phyloP scores from a whole-genome alignment of 1,140 invertebrate genomes.

The Orius insidiosus region DNA sequence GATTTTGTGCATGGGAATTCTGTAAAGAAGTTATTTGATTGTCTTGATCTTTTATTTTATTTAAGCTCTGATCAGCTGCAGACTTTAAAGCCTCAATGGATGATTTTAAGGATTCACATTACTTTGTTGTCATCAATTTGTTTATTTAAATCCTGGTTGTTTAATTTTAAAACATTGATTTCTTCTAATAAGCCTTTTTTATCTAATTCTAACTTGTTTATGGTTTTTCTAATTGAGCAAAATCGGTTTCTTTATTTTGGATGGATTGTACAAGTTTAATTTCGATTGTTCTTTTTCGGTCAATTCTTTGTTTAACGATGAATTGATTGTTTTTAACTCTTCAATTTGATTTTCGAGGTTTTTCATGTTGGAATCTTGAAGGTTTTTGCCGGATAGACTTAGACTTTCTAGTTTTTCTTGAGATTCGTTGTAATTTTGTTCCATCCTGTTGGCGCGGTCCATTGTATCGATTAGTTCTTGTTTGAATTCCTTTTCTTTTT shows the following conservation, averaged over 20 bases:
- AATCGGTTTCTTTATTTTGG: constrained; percentile 5
- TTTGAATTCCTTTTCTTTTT: constrained; percentile 11
- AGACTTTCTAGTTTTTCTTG: constrained; percentile 26
- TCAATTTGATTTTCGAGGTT: constrained; percentile 8
- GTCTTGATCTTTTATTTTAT: constrained; percentile 25
- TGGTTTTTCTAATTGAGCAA: constrained; percentile 19
- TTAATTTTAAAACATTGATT: constrained; percentile 25
- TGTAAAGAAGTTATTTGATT: constrained; percentile 23
- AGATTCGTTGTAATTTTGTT: constrained; percentile 20
- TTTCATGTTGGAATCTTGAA: constrained; percentile 4
- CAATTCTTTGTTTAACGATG: constrained; percentile 26
- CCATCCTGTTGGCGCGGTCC: constrained; percentile 10
- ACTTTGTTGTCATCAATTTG: constrained; percentile 26
- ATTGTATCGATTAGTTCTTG: constrained; percentile 15
- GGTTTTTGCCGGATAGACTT: constrained; percentile 19
- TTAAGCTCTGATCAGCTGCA: constrained; percentile 30
- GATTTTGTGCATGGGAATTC: constrained; percentile 21
- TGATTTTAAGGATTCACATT: constrained; percentile 11
- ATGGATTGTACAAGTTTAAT: constrained; percentile 22
- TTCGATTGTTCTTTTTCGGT: constrained; percentile 28
- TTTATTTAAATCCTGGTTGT: constrained; percentile 27
- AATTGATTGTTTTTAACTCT: constrained; percentile 22
- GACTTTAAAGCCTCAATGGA: constrained; percentile 24
- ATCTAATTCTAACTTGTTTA: constrained; percentile 28
- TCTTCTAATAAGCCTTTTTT: constrained; percentile 26